phyloP scores from a whole-genome alignment of 2,113 vertebrate genomes.

The Chlorodrepanis virens region DNA sequence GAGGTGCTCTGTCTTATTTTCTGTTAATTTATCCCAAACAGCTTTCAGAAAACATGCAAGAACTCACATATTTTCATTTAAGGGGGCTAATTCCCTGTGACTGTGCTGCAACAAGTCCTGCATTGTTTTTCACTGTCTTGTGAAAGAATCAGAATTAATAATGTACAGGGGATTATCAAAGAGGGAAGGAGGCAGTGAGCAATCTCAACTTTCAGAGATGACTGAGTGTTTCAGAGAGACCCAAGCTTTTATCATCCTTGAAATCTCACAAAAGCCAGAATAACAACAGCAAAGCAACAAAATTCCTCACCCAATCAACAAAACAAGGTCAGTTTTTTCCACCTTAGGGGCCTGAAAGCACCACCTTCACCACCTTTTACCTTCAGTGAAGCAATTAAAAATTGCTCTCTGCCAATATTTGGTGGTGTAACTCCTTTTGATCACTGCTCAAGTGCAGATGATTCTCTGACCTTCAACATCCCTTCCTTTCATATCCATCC shows the following conservation, averaged over 20 bases:
- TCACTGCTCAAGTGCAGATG: not conserved
- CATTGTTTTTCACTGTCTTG: not conserved
- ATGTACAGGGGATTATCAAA: not conserved
- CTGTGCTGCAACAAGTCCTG: not conserved
- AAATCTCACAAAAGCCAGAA: not conserved
- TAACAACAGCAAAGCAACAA: not conserved
- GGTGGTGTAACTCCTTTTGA: conserved; percentile 24
- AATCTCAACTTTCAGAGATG: not conserved
- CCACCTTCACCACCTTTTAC: not conserved
- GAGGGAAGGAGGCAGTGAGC: not conserved
- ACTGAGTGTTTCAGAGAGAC: not conserved
- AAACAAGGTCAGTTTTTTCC: not conserved
- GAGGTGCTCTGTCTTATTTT: not conserved
- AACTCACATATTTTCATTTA: not conserved
- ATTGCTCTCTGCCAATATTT: not conserved
- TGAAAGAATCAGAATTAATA: not conserved
- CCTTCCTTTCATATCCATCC: not conserved
- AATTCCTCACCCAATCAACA: not conserved
- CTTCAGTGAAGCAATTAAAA: conserved; percentile 45
- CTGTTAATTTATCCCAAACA: not conserved
- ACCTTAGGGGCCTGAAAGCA: not conserved
- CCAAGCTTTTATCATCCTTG: not conserved
- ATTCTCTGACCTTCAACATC: conserved; percentile 33
- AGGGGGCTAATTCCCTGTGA: not conserved
- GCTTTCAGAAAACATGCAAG: not conserved